Base-by-base conservation (phyloP, 2,797 vertebrate species). In the Pantherophis alleghaniensis region DNA sequence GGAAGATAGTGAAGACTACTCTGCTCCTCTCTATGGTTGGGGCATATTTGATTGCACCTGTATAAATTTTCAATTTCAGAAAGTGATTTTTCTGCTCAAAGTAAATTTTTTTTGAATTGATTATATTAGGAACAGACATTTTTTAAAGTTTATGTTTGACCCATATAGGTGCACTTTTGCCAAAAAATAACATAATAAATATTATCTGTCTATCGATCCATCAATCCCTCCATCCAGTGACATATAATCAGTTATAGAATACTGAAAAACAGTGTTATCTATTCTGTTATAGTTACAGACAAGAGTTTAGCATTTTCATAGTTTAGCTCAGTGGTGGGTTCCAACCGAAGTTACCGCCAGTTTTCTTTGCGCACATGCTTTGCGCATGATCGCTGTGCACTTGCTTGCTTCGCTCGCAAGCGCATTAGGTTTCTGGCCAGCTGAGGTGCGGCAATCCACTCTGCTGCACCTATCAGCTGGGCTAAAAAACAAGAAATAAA, bases 181-280 rank as follows among this genome's bases (percentile, higher is more conserved):
- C 96, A 97, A 95, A 93, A 94, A 93, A 96, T 6, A 92, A 89
- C 95, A 96, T 95, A 96, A 97, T 95, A 93, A 95, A 61, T 26
- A 11, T 4, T 26, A 63, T 63, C 24, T 63, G 26, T 12, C 26
- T 63, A 28, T 28, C 4, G 26, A 63, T 63, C 26, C 61, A 28
- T 28, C 61, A 28, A 63, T 63, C 61, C 26, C 26, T 63, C 61
- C 61, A 61, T 63, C 24, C 61, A 28, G 93, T 95, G 95, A 95
- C 95, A 96, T 95, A 94, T 28, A 95, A 96, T 96, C 97, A 97
- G 97, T 92, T 96, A 90, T 0, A 87, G 91, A 96, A 97, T 97
- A 96, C 96, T 97, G 96, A 96, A 95, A 94, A 89, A 63, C 47
- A 91, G 92, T 94, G 93, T 0, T 95, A 95, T 96, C 96, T 96